These are phyloP conservation scores for Coregonus clupeaformis DNA, from an alignment of 2,113 vertebrate genomes.

Conservation along the genomic window DNA sequence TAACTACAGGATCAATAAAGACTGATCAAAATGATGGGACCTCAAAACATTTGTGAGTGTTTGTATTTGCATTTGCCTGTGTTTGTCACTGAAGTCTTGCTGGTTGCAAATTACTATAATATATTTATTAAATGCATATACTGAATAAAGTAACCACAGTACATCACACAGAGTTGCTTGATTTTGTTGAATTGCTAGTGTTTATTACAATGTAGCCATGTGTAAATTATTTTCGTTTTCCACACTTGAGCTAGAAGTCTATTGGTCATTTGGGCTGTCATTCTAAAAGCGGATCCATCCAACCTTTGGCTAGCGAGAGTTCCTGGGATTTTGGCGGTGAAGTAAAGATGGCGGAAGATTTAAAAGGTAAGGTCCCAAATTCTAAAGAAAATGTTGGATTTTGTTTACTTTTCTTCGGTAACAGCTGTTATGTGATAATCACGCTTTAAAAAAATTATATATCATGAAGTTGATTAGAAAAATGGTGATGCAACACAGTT, in stretches of 20 bases:
- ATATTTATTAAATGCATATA: conserved; percentile 59
- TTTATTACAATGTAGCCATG: conserved; percentile 1
- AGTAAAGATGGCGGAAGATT: conserved; percentile 59
- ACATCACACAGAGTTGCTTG: too few relatives aligned
- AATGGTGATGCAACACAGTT: too few relatives aligned
- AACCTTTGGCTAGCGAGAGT: conserved; percentile 27
- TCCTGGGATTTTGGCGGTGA: conserved; percentile 49
- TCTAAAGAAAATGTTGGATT: too few relatives aligned
- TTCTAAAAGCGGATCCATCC: conserved; percentile 30
- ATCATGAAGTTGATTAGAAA: too few relatives aligned
- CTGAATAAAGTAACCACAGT: conserved; percentile 41
- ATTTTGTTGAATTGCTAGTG: conserved; percentile 1
- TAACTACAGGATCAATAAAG: conserved; percentile 16
- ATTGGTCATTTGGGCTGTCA: conserved; percentile 33
- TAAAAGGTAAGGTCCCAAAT: conserved; percentile 39
- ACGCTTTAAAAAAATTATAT: too few relatives aligned
- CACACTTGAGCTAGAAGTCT: background rate
- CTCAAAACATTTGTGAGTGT: conserved; percentile 23
- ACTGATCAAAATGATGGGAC: conserved; percentile 9
- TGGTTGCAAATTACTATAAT: conserved; percentile 42
- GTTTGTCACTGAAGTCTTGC: conserved; percentile 35
- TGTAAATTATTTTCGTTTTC: too few relatives aligned
- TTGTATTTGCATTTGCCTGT: conserved; percentile 47
- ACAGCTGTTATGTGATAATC: too few relatives aligned
- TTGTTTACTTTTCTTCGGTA: too few relatives aligned